Evolutionary conservation across 1,140 invertebrate species (phyloP).

Genomic region (Lepidurus packardi): DNA sequence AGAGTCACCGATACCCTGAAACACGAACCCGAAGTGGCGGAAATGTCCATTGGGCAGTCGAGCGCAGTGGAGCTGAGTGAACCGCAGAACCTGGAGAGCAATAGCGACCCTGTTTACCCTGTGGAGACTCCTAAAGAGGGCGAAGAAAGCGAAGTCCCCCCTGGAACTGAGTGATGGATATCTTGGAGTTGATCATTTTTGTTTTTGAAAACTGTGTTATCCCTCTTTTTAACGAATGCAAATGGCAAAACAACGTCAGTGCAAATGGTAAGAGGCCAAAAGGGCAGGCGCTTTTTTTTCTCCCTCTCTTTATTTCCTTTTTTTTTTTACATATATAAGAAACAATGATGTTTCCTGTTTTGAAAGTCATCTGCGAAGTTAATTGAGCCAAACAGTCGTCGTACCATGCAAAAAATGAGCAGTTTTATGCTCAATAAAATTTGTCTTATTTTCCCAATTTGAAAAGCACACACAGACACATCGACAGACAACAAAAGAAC

Average conservation of each 20-base stretch:
- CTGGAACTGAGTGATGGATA: slow-evolving; percentile 30
- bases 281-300: background rate
- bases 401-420: slow-evolving; percentile 1
- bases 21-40: background rate
- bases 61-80: background rate
- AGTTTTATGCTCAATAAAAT: slow-evolving; percentile 19
- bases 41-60: background rate
- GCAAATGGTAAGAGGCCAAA: slow-evolving; percentile 12
- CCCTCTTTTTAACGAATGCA: background rate
- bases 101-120: background rate
- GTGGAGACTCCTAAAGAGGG: background rate
- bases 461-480: too few relatives aligned
- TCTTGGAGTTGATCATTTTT: background rate
- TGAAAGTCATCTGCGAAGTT: background rate
- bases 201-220: background rate
- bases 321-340: background rate
- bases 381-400: background rate
- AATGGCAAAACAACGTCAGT: background rate
- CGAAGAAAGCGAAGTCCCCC: slow-evolving; percentile 27
- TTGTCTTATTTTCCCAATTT: background rate
- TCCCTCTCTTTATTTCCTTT: too few relatives aligned
- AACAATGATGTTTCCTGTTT: background rate
- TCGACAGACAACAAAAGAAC: too few relatives aligned
- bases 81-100: background rate
- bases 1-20: background rate